Evolutionary conservation across 2,888 invertebrate species (phyloP).

Genomic region (Gymnoscelis rufifasciata): DNA sequence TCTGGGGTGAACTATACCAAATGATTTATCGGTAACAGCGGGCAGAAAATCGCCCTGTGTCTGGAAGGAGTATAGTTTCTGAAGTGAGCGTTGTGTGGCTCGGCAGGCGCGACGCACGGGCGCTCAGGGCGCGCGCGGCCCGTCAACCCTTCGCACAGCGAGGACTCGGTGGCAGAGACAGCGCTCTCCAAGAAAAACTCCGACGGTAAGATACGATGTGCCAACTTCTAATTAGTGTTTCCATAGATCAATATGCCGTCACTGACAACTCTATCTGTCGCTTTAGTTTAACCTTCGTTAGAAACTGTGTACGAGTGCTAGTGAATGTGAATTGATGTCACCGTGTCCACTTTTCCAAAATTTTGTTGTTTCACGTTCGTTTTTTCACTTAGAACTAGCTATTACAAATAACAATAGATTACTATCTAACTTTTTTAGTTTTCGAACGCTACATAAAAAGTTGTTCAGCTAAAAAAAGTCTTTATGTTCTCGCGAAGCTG

Average conservation of each 20-base stretch:
- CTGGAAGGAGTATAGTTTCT: conserved; percentile 32
- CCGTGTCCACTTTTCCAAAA: conserved; percentile 33
- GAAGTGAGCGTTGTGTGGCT: conserved; percentile 72
- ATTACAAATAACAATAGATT: conserved; percentile 27
- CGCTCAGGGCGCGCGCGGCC: conserved; percentile 62
- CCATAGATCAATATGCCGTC: conserved; percentile 47
- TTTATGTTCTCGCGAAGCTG: conserved; percentile 6
- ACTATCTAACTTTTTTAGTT: conserved; percentile 25
- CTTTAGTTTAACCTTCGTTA: conserved; percentile 49
- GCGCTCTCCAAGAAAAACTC: conserved; percentile 89
- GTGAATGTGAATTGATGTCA: conserved; percentile 40
- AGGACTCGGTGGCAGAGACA: conserved; percentile 90
- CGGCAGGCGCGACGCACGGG: conserved; percentile 70
- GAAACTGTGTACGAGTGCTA: conserved; percentile 35
- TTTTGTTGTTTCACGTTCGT: conserved; percentile 34
- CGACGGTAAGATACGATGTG: conserved; percentile 83
- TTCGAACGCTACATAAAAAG: conserved; percentile 23
- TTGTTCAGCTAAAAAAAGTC: conserved; percentile 9
- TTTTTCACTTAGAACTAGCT: conserved; percentile 31
- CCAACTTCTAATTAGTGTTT: conserved; percentile 41
- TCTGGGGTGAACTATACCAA: too few species aligned
- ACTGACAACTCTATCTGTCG: conserved; percentile 59
- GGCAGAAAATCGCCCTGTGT: too few species aligned
- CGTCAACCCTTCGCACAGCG: conserved; percentile 85
- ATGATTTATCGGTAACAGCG: too few species aligned